Conservation (phyloP, 2,113 vertebrate species). For the Eubucco bourcierii region DNA sequence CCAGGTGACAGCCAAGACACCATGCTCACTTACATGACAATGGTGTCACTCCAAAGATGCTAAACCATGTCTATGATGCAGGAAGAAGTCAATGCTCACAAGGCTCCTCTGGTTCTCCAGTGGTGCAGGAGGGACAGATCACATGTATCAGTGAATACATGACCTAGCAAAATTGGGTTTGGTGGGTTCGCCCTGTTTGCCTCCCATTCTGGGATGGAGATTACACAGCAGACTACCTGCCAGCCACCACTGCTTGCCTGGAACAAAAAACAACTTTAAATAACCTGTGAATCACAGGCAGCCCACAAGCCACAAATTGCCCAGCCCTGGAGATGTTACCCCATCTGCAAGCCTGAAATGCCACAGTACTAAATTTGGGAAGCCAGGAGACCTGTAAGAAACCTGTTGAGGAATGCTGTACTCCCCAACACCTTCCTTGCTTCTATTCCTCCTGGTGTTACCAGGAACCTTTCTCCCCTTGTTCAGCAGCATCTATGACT, state of each 20-base stretch:
- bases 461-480: not conserved
- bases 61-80: not conserved
- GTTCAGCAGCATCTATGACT: not conserved
- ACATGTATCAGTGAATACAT: not conserved
- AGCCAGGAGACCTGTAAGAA: not conserved
- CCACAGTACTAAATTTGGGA: not conserved
- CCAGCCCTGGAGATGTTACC: not conserved
- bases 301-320: not conserved
- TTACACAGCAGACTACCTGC: not conserved
- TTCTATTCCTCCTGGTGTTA: not conserved
- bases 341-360: not conserved
- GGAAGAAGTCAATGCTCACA: not conserved
- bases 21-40: fast-evolving
- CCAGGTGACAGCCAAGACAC: not conserved
- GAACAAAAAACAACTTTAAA: not conserved
- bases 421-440: not conserved
- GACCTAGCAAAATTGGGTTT: not conserved
- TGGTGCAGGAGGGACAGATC: not conserved
- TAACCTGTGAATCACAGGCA: not conserved
- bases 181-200: not conserved
- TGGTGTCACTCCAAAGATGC: not conserved
- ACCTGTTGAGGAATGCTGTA: not conserved
- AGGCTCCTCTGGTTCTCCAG: not conserved
- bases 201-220: not conserved
- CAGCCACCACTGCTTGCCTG: not conserved